These are phyloP conservation scores for Brachycybe producta DNA, from an alignment of 2,888 invertebrate species.

Conservation along the genomic window DNA sequence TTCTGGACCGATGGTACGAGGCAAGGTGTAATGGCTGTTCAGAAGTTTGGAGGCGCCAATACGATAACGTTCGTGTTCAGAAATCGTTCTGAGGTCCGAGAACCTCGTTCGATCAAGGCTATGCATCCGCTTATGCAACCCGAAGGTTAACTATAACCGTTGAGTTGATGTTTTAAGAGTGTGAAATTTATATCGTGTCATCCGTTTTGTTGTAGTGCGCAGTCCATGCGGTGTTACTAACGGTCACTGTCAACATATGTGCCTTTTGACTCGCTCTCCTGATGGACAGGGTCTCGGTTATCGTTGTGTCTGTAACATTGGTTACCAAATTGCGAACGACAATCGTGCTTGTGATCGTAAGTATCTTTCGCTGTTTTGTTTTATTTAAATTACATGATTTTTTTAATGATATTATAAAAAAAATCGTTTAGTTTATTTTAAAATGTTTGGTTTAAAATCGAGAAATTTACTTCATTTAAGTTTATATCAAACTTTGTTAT, in stretches of 20 bases:
- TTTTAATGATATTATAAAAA: slow-evolving; percentile 2
- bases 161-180: neutral
- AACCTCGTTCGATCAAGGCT: slow-evolving; percentile 70
- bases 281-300: slow-evolving; percentile 56
- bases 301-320: slow-evolving; percentile 82
- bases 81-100: slow-evolving; percentile 56
- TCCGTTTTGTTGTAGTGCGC: slow-evolving; percentile 35
- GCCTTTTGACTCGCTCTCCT: slow-evolving; percentile 61
- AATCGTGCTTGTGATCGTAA: slow-evolving; percentile 58
- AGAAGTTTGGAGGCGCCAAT: slow-evolving; percentile 66
- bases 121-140: slow-evolving; percentile 67
- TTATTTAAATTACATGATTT: slow-evolving; percentile 7
- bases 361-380: slow-evolving; percentile 22
- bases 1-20: slow-evolving; percentile 88
- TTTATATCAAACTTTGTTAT: too few species aligned
- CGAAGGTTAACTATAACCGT: slow-evolving; percentile 37
- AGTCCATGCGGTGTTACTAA: slow-evolving; percentile 80
- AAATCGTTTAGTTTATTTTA: too few species aligned
- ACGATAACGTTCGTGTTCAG: slow-evolving; percentile 68
- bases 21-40: slow-evolving; percentile 73
- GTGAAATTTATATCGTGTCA: neutral
- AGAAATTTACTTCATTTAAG: too few species aligned
- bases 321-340: slow-evolving; percentile 61
- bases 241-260: slow-evolving; percentile 85
- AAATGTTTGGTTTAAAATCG: too few species aligned